These are phyloP conservation scores for Lerista edwardsae DNA, from an alignment of 2,797 vertebrate genomes.

Conservation along the genomic window DNA sequence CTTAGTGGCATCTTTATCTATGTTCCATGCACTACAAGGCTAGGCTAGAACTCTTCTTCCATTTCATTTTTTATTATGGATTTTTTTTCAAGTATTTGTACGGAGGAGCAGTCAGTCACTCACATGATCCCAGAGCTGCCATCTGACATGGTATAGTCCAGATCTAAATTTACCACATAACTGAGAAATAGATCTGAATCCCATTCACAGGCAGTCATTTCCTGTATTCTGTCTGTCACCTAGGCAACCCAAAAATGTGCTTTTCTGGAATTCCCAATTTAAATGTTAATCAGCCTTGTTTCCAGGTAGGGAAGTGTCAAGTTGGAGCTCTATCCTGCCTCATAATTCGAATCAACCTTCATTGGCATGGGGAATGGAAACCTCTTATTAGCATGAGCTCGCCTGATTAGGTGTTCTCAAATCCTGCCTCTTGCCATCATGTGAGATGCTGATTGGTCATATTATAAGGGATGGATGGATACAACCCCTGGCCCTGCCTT, in stretches of 20 bases:
- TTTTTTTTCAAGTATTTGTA: no score
- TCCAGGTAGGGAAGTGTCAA: conserved; percentile 5
- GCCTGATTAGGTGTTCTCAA: neutral
- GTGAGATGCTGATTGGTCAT: neutral
- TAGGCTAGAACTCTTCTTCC: neutral
- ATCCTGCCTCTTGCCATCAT: neutral
- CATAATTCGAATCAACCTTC: conserved; percentile 5
- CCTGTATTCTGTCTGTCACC: conserved; percentile 19
- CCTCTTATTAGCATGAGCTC: neutral
- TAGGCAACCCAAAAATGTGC: neutral
- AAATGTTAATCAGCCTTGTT: conserved; percentile 30
- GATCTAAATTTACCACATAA: neutral
- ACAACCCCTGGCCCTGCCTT: no score
- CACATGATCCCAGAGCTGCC: no score
- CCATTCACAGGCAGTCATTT: neutral
- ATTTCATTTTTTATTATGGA: neutral
- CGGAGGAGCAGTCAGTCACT: neutral
- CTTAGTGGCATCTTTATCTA: neutral
- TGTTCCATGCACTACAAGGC: neutral
- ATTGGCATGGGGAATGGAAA: conserved; percentile 9
- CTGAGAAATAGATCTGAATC: neutral
- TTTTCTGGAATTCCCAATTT: conserved; percentile 10
- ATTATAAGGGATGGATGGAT: neutral
- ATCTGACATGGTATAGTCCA: neutral
- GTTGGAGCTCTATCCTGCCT: neutral